Evolutionary conservation across 1,140 invertebrate species (phyloP), one percentile per base, ranked within the genome.

Genomic region (Bombus balteatus): DNA sequence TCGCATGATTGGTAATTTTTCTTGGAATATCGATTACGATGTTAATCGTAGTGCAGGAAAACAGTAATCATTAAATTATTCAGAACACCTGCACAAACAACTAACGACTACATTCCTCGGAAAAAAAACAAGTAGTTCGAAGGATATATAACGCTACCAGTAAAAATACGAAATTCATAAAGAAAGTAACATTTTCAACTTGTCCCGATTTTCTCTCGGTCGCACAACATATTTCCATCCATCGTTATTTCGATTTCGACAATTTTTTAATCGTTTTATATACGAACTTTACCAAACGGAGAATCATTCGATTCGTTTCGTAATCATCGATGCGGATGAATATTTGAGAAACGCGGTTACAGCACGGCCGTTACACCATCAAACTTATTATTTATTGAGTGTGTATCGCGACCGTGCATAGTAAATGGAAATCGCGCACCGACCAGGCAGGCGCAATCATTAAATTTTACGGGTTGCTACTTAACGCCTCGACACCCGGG

Each of bases 391-490:
- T 53, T 53, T 75, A 28, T 34, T 8, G 41, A 53, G 18, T 1
- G 18, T 15, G 15, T 43, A 22, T 53, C 41, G 71, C 71, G 39
- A 43, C 18, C 39, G 71, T 43, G 71, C 71, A 47, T 28, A 12
- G 37, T 12, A 18, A 71, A 41, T 71, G 70, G 41, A 73, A 73
- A 32, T 72, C 41, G 41, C 6, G 71, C 15, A 18, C 34, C 15
- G 9, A 6, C 70, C 25, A 15, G 39, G 4, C 22, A 25, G 28
- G 59, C 37, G 43, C n/a, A 25, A n/a, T 59, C 66, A 47, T 71
- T 71, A 81, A 81, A 81, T 71, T 71, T 81, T 80, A 80, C 78
- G 66, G 3, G 43, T 57, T 39, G 34, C n/a, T 59, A 59, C 74
- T 76, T 37, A 53, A 62, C 76, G 43, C 10, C 28, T 8, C 59